Evolutionary conservation across 2,888 invertebrate species (phyloP).

Genomic region (Nomada lathburiana): DNA sequence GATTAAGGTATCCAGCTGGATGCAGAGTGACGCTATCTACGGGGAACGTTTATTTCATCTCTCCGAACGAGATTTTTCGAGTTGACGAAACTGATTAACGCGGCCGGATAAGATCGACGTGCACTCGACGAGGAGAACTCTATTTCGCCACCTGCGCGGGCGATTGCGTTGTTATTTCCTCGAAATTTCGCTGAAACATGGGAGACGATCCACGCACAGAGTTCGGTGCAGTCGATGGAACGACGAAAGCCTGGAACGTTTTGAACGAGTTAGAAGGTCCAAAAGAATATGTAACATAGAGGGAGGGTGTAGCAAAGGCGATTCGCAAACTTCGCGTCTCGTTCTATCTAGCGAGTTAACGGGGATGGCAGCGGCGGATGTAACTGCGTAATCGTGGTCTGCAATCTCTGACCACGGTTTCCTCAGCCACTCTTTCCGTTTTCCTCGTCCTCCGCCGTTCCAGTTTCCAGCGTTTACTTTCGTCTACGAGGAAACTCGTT

Average conservation of each 20-base stretch:
- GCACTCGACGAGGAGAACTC: conserved; percentile 38
- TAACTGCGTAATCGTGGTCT: conserved; percentile 57
- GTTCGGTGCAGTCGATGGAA: not conserved
- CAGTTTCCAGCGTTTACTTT: conserved; percentile 39
- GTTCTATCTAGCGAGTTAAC: conserved; percentile 32
- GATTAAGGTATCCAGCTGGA: conserved; percentile 21
- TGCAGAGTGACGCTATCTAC: conserved; percentile 13
- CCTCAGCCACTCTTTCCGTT: conserved; percentile 53
- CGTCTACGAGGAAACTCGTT: not conserved
- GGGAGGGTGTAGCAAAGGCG: conserved; percentile 44
- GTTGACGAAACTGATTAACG: conserved; percentile 45
- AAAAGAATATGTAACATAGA: conserved; percentile 40
- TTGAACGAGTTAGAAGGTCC: conserved; percentile 19
- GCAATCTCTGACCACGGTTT: conserved; percentile 60
- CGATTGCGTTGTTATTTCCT: conserved; percentile 11
- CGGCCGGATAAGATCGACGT: conserved; percentile 24
- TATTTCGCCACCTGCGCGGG: conserved; percentile 53
- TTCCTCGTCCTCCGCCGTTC: conserved; percentile 36
- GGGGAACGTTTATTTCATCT: conserved; percentile 32
- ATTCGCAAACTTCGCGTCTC: conserved; percentile 69
- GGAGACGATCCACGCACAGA: conserved; percentile 36
- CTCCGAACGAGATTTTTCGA: conserved; percentile 18
- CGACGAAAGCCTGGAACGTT: conserved; percentile 29
- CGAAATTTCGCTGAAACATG: not conserved
- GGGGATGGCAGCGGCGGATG: conserved; percentile 34